phyloP scores from a whole-genome alignment of 2,797 vertebrate species.

The Valencia hispanica region DNA sequence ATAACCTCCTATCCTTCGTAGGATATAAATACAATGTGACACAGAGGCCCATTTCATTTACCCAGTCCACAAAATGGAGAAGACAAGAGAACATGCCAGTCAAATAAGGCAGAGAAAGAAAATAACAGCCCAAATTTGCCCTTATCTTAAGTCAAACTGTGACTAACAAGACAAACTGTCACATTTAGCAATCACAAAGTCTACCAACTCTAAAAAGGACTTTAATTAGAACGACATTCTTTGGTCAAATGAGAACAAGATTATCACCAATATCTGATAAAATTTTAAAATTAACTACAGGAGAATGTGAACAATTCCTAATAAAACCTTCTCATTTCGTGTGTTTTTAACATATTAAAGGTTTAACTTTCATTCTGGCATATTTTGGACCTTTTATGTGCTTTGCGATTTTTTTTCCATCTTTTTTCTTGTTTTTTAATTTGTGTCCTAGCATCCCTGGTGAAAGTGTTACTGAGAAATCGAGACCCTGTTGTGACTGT shows the following conservation, averaged over 20 bases:
- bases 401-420: background rate
- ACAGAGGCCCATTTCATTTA: background rate
- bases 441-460: slow-evolving; percentile 57
- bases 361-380: no score
- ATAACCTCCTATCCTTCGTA: background rate
- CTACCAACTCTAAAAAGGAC: background rate
- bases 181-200: background rate
- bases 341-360: no score
- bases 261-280: background rate
- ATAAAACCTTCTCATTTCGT: no score
- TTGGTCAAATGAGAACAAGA: background rate
- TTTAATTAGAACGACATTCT: background rate
- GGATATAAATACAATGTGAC: background rate
- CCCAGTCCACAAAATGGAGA: background rate
- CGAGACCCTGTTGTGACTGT: slow-evolving; percentile 25
- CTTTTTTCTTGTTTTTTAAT: background rate
- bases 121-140: no score
- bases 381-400: no score
- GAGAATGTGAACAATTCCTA: background rate
- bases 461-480: slow-evolving; percentile 56
- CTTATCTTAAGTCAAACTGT: background rate
- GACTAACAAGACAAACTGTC: background rate
- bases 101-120: no score
- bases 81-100: no score
- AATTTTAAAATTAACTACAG: background rate